Evolutionary conservation across 2,113 vertebrate genomes (phyloP), one percentile per base, ranked within the genome.

Genomic region (Dipodomys stephensi): DNA sequence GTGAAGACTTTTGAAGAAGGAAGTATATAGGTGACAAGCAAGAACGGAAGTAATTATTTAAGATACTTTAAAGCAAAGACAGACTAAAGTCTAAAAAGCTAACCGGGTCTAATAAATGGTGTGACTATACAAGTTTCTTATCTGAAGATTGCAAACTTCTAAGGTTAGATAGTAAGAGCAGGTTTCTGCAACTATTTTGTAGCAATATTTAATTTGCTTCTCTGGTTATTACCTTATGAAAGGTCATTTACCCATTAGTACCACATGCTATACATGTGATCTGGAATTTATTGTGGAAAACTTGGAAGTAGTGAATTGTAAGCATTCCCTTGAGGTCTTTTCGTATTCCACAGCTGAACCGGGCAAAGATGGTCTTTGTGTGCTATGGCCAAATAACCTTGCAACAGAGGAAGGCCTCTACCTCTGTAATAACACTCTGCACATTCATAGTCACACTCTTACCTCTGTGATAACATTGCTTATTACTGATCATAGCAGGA

Each of bases 31-130:
- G 44, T 44, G 64, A 67, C 10, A 73, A 22, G 49, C 57, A 94
- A 67, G 72, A 89, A 12, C 22, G 46, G 28, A 89, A 83, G 44
- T 27, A 79, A 53, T 88, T 60, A 60, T 35, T 67, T 67, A 80
- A 80, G 39, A 2, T 60, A 30, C 85, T 89, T 82, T 90, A 68
- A 73, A 60, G 44, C 44, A 88, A 87, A 87, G 13, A 67, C 57
- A 74, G 28, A 67, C 79, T 23, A 46, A 82, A 23, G 9, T 93
- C 13, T 93, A 53, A 93, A 91, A 94, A 32, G 32, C 35, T 67
- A 72, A 25, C 1, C 6, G 39, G 44, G 44, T 77, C 20, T 87
- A n/a, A 39, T 87, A 64, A 90, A 79, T 71, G 25, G 1, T 86
- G 12, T 73, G 57, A 82, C 27, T 85, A 69, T 39, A 65, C 28